These are phyloP conservation scores for Urophycis tenuis DNA, from an alignment of 2,797 vertebrate genomes.

Conservation along the genomic window DNA sequence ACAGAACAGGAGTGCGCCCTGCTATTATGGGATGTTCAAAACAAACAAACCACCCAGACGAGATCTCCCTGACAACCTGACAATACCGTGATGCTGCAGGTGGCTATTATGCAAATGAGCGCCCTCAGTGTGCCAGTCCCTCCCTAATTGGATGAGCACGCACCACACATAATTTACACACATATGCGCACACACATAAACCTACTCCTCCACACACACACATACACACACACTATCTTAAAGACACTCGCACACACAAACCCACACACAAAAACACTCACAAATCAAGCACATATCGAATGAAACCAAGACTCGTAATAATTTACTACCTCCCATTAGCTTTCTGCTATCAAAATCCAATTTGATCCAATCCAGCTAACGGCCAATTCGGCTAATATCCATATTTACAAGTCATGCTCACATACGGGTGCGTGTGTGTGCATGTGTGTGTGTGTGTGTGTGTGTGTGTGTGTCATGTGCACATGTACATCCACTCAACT, in stretches of 20 bases:
- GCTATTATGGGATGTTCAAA: neutral
- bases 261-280: too few species aligned
- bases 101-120: neutral
- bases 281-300: neutral
- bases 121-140: neutral
- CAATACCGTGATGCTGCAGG: neutral
- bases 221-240: too few species aligned
- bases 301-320: neutral
- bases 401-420: neutral
- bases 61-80: neutral
- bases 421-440: neutral
- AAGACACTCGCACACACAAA: too few species aligned
- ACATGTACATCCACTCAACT: too few species aligned
- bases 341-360: neutral
- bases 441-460: too few species aligned
- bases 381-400: neutral
- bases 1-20: neutral
- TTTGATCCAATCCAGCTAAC: neutral
- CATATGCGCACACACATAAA: too few species aligned
- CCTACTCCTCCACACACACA: too few species aligned
- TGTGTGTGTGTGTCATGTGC: too few species aligned
- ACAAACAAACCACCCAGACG: neutral
- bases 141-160: neutral
- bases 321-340: slow-evolving; percentile 19
- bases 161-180: neutral